phyloP scores from a whole-genome alignment of 2,888 invertebrate genomes.

The Diarsia brunnea region DNA sequence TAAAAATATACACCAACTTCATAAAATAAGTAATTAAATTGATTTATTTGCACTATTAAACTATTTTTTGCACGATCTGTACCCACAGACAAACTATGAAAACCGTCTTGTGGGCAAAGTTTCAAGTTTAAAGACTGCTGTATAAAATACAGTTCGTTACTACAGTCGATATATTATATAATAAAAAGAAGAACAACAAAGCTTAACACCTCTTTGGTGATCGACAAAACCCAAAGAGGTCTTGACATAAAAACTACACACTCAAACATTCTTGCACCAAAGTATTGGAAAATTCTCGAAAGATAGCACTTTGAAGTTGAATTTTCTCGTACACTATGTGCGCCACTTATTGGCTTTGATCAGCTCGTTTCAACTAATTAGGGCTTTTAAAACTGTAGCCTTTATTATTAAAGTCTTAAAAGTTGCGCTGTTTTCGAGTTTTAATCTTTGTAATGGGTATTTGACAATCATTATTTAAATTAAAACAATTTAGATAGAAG shows the following conservation, averaged over 20 bases:
- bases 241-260: not conserved
- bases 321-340: conserved; percentile 46
- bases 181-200: not conserved
- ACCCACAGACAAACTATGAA: not conserved
- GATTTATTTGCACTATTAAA: not conserved
- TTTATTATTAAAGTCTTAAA: conserved; percentile 18
- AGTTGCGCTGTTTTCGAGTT: not conserved
- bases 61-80: not conserved
- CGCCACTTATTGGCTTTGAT: conserved; percentile 52
- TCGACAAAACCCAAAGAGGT: conserved; percentile 10
- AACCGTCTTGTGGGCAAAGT: not conserved
- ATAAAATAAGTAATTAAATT: not conserved
- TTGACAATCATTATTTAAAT: not conserved
- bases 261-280: conserved; percentile 9
- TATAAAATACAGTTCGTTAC: too few relatives aligned
- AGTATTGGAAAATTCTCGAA: conserved; percentile 47
- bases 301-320: conserved; percentile 43
- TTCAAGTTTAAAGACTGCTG: too few relatives aligned
- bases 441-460: not conserved
- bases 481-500: not conserved
- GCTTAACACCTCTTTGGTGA: not conserved
- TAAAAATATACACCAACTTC: not conserved
- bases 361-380: conserved; percentile 55
- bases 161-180: not conserved
- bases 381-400: conserved; percentile 38